Base-by-base conservation (phyloP, 2,113 vertebrate genomes). In the Deroptyus accipitrinus region DNA sequence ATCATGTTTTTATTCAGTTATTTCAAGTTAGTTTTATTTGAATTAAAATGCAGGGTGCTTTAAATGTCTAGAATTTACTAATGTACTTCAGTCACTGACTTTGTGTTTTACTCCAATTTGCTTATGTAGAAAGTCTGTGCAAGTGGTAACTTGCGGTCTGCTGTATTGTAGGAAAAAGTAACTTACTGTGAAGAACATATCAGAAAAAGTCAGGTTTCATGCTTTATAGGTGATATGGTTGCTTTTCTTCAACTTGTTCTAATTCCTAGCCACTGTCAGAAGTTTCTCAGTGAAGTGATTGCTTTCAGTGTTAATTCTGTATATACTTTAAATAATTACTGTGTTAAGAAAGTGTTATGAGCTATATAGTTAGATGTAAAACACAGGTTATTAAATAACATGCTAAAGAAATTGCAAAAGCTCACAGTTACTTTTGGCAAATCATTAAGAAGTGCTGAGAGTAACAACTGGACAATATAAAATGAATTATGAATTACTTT, bases 11-110 rank as follows among this genome's bases (percentile, higher is more conserved):
- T 77, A 52, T 75, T 72, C 22, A 25, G 3, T 68, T 90, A 49
- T 75, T 88, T 88, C 37, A 64, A 54, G 67, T 54, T 90, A 37
- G 28, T 27, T 85, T 83, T 88, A 54, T 94, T 88, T 88, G 42
- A 11, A 44, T 92, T 64, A 46, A 83, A 61, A 39, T 72, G 10
- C 37, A 52, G 11, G 13, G 11, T 61, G 37, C 16, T 74, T 75
- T 66, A 74, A 42, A 33, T 80, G 25, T 55, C 41, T 92, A 52
- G 57, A 66, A 35, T 25, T 83, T 48, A 28, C 59, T 27, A 10
- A 30, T 33, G 23, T 57, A 24, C 39, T 73, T 86, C 7, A 49
- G 44, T 61, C 46, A 20, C 48, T 19, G 42, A 51, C 13, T 68
- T 63, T 79, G 55, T 25, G 15, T 79, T 63, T 79, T 87, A 37